Conservation (phyloP, 92 coral and sea anemone species). For the Bergia puertoricense region DNA sequence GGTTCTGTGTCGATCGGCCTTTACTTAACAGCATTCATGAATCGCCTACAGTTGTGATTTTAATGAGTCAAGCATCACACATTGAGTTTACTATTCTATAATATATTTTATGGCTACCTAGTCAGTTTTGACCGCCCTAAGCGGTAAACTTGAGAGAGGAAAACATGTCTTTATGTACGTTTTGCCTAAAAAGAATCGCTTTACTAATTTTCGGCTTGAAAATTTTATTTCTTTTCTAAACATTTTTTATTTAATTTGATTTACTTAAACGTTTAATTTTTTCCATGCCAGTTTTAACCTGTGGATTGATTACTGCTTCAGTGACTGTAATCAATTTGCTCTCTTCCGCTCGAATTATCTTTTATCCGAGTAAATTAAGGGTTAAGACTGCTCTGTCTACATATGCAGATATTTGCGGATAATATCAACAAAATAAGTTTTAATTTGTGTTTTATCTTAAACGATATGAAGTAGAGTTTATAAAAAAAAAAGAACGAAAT, state of each 20-base stretch:
- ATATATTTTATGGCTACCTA: background rate
- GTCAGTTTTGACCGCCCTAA: background rate
- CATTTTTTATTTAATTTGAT: too few species aligned
- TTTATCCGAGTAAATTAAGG: background rate
- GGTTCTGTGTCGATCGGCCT: background rate
- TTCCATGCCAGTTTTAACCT: background rate
- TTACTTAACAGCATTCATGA: background rate
- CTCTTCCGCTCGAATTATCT: background rate
- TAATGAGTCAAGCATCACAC: background rate
- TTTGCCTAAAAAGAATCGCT: too few species aligned
- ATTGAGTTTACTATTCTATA: background rate
- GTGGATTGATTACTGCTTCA: background rate
- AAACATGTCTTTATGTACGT: too few species aligned
- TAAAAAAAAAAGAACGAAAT: too few species aligned
- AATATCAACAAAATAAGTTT: too few species aligned
- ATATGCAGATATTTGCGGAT: background rate
- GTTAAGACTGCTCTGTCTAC: background rate
- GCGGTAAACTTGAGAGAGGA: too few species aligned
- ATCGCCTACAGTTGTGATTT: background rate
- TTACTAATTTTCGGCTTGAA: too few species aligned
- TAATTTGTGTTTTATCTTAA: too few species aligned
- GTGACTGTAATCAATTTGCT: background rate
- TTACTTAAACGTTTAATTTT: too few species aligned
- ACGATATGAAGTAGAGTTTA: background rate
- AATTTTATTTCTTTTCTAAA: too few species aligned